phyloP scores from a whole-genome alignment of 2,113 vertebrate species.

The Bucco capensis region DNA sequence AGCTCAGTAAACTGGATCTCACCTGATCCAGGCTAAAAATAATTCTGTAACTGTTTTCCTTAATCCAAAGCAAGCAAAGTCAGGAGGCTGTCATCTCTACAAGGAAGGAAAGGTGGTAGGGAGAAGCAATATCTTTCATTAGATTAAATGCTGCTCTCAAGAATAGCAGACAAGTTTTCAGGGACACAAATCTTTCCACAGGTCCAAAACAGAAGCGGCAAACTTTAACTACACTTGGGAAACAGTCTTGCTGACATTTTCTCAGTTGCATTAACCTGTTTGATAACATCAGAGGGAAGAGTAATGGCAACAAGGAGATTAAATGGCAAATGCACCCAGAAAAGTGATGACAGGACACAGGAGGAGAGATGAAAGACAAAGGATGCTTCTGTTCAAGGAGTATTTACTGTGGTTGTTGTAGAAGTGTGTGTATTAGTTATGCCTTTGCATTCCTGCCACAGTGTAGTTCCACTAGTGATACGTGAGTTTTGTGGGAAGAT shows the following conservation, averaged over 20 bases:
- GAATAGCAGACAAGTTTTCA: not conserved
- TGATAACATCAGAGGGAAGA: not conserved
- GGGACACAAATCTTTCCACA: not conserved
- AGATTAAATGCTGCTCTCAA: not conserved
- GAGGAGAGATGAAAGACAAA: not conserved
- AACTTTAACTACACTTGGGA: not conserved
- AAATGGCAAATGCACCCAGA: not conserved
- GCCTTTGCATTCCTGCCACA: not conserved
- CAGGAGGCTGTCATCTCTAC: not conserved
- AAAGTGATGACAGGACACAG: not conserved
- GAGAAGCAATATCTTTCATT: not conserved
- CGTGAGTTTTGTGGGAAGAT: not conserved
- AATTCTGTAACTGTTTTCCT: not conserved
- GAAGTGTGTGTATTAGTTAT: not conserved
- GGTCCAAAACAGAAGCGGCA: not conserved
- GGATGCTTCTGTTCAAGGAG: not conserved
- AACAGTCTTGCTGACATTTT: not conserved
- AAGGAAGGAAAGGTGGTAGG: not conserved
- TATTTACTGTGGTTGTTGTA: not conserved
- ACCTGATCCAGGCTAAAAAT: not conserved
- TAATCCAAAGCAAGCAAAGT: not conserved
- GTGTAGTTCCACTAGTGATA: not conserved
- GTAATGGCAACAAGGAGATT: not conserved
- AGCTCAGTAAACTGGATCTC: not conserved
- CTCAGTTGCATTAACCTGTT: not conserved